Evolutionary conservation across 1,140 invertebrate genomes (phyloP), one percentile per base, ranked within the genome.

Genomic region (Drosophila rhopaloa): DNA sequence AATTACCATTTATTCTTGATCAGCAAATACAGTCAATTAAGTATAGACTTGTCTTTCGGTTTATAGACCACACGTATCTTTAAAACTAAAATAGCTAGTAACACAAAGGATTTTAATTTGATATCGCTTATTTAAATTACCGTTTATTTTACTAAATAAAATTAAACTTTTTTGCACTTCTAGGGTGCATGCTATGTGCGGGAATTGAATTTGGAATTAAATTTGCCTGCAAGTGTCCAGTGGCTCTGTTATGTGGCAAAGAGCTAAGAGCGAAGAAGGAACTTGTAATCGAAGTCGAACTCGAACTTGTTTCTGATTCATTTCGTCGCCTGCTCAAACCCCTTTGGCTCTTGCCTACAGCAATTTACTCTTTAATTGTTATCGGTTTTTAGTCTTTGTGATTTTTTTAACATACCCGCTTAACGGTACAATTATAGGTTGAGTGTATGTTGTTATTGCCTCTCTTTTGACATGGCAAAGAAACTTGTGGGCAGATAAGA

Each of bases 361-460:
- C 47, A 55, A 66, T 76, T 57, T 68, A 54, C 58, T 59, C 67
- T 68, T 85, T 85, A 85, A 85, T 85, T 85, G 82, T 86, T 85
- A 85, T 81, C 81, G 67, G 57, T 72, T 85, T 74, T 65, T 70
- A 55, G 67, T 68, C 66, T 65, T 63, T 70, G 41, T 41, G 66
- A 70, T 56, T 70, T 81, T 61, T 83, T 80, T 85, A 7, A 73
- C 77, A 70, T 57, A 47, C 63, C 57, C 51, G 62, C 51, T 77
- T 85, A 81, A 84, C 81, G 81, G 81, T 84, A 84, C 62, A 80
- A 68, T 81, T 85, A 81, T 84, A 56, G 62, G 27, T 67, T 47
- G 57, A 62, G 47, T 44, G 24, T 50, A 44, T 38, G 56, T 54
- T 73, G 57, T 63, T 10, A 29, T 48, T 60, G 24, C 16, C 27